Base-by-base conservation (phyloP, 37 sponge, comb jelly and placozoan genomes). In the Cliona cf. orientalis region DNA sequence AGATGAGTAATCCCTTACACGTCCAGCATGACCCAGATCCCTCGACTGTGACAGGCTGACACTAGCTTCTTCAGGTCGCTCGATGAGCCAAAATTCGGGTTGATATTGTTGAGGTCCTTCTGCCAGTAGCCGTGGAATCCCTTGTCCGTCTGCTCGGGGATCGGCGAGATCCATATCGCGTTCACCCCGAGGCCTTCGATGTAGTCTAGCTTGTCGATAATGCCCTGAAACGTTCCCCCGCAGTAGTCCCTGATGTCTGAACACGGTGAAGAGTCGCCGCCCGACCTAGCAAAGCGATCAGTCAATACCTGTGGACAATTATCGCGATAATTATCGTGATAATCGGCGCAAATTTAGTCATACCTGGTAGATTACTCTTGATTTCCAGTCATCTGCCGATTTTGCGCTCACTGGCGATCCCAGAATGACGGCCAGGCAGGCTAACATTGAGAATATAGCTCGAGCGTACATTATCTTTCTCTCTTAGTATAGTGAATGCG, bases 101-200 rank as follows among this genome's bases (percentile, higher is more conserved):
- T 93, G 11, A 93, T 73, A n/a, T 78, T 35, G 37, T 49, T 66
- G 59, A 93, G 86, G 33, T 93, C 84, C 80, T 62, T 81, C 37
- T 89, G 90, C 94, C 94, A 93, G 84, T 93, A 93, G 3, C 94
- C 94, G 78, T 93, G 94, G 79, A 90, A 93, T 5, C 94, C 94
- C 34, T 75, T 71, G 56, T 72, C 71, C 2, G 94, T 93, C 46
- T 93, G 74, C 2, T n/a, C 55, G 29, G 88, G 87, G 17, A 93
- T 86, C 17, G 94, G 94, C 0, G 80, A 73, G 33, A 70, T 84
- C 78, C 91, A 75, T 33, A 91, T 87, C 35, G 75, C 60, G 58
- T 61, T 81, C 1, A 77, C 86, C 21, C 79, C 82, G 19, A 76
- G 78, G 0, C 73, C 77, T 32, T 80, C 40, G 23, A 73, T 81